Conservation (phyloP, 1,140 invertebrate genomes). For the Drosophila arizonae region DNA sequence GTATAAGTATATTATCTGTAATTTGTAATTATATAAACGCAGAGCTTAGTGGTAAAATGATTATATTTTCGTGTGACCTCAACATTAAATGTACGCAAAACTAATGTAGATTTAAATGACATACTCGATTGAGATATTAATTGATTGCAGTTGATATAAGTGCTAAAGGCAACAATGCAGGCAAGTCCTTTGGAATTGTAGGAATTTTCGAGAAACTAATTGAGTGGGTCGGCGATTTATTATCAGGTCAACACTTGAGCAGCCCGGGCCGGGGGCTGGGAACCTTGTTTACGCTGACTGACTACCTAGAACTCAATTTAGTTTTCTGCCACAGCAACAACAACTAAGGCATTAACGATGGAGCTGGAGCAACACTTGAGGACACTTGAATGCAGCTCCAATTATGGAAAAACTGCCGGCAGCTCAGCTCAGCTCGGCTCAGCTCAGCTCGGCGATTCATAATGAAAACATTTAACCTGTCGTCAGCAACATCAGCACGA, state of each 20-base stretch:
- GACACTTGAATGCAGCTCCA: constrained; percentile 76
- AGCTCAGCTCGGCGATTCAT: constrained; percentile 63
- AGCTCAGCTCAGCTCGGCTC: constrained; percentile 41
- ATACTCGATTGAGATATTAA: too few species aligned
- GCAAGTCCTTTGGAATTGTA: neutral
- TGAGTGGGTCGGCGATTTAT: constrained; percentile 45
- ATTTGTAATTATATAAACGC: too few species aligned
- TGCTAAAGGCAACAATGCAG: too few species aligned
- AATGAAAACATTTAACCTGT: constrained; percentile 82
- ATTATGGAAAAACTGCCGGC: constrained; percentile 64
- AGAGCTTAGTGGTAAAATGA: too few species aligned
- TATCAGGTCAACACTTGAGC: constrained; percentile 32
- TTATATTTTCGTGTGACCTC: too few species aligned
- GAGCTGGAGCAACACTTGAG: constrained; percentile 42
- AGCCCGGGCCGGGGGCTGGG: constrained; percentile 3
- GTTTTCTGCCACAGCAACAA: constrained; percentile 45
- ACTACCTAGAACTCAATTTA: constrained; percentile 76
- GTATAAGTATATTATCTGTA: too few species aligned
- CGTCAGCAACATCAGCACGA: constrained; percentile 64
- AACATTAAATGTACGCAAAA: too few species aligned
- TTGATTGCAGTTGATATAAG: too few species aligned
- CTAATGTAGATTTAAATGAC: too few species aligned
- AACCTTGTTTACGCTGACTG: constrained; percentile 14
- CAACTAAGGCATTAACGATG: neutral
- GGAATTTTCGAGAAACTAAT: constrained; percentile 67